Evolutionary conservation across 2,113 vertebrate species (phyloP).

Genomic region (Syngnathus typhle): DNA sequence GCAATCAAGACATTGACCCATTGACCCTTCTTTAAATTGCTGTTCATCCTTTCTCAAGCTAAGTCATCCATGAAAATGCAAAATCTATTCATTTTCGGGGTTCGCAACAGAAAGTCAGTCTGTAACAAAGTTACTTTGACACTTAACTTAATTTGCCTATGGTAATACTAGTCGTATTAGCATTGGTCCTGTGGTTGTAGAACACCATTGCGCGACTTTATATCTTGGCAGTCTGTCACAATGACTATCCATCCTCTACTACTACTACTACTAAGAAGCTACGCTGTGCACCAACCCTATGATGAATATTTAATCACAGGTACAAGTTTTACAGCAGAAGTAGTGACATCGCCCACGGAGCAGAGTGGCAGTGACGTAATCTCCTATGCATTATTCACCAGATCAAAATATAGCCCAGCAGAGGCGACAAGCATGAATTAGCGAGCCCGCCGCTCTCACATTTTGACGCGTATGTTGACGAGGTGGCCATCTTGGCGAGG

Average conservation of each 20-base stretch:
- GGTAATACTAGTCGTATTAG: too few relatives aligned
- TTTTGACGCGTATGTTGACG: constrained; percentile 41
- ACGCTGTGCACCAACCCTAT: not conserved
- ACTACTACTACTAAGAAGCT: not conserved
- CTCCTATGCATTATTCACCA: constrained; percentile 66
- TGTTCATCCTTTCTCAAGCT: not conserved
- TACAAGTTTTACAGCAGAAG: constrained; percentile 23
- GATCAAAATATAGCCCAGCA: constrained; percentile 39
- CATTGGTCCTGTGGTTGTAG: too few relatives aligned
- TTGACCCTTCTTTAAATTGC: not conserved
- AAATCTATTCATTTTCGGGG: too few relatives aligned
- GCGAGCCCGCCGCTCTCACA: constrained; percentile 51
- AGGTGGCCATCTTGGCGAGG: constrained; percentile 18
- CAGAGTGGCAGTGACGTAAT: constrained; percentile 64
- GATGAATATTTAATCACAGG: constrained; percentile 16
- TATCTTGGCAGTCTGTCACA: not conserved
- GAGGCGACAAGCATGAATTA: constrained; percentile 54
- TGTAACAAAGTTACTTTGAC: too few relatives aligned
- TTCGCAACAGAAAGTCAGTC: too few relatives aligned
- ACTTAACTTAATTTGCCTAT: too few relatives aligned
- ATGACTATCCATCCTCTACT: not conserved
- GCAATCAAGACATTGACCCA: not conserved
- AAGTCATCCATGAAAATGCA: too few relatives aligned
- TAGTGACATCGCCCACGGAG: constrained; percentile 42
- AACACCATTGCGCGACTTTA: not conserved